Base-by-base conservation (phyloP, 92 coral and sea anemone species). In the Metridium senile region DNA sequence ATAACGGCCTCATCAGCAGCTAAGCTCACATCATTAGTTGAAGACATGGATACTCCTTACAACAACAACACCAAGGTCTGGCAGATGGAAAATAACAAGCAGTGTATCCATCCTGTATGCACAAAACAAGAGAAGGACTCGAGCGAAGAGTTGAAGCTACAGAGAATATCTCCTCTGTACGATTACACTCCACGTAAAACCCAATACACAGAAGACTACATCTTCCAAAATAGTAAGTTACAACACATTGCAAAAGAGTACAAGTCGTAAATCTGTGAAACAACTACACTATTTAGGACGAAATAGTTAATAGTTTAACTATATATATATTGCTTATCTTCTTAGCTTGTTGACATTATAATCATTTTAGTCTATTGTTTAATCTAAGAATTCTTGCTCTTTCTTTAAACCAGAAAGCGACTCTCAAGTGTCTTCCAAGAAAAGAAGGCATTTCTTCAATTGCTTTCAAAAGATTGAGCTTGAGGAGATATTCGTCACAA, bases 401-500 rank as follows among this genome's bases (percentile, higher is more conserved):
- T 45, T 16, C 16, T 45, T 45, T 7, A 45, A 7, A 45, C 29
- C 29, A 11, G 6, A 23, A 19, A 58, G 34, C 29, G 17, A 10
- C n/a, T 20, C 21, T 0, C 35, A 28, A 4, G 28, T n/a, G 0
- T 35, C 25, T 28, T 0, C 32, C 62, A 46, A 29, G 26, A 70
- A 49, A 33, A 46, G 33, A n/a, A 70, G 62, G 62, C 46, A 70
- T 28, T 70, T 70, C 43, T 70, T 70, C 35, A 70, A 34, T 0
- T 70, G 74, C 35, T 70, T 70, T 49, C 74, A 70, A 27, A 70
- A 70, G 62, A 30, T 70, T 11, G 62, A 70, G 27, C 19, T 70
- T 17, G 61, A 70, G 33, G 20, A 70, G 22, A 47, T 70, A 10
- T 70, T 70, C 32, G 1, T 25, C 9, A 53, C 21, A 19, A 70